These are phyloP conservation scores for Aphis craccivora DNA, from an alignment of 1,140 invertebrate species.

Conservation along the genomic window DNA sequence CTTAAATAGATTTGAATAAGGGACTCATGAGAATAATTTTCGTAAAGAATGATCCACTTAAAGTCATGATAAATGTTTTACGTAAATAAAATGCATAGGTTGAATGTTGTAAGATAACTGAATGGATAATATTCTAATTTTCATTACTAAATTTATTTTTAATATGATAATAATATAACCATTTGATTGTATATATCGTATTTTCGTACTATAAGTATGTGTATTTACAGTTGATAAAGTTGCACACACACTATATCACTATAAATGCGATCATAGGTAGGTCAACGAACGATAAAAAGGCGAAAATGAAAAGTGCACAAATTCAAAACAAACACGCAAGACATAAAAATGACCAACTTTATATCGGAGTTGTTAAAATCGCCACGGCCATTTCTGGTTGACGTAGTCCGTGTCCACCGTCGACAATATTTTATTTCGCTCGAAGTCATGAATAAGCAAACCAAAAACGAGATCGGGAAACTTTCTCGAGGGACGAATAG, in stretches of 20 bases:
- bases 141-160: not conserved
- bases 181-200: not conserved
- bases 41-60: not conserved
- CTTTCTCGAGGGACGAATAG: constrained; percentile 36
- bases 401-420: not conserved
- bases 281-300: constrained; percentile 24
- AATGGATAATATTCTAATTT: not conserved
- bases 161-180: not conserved
- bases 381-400: not conserved
- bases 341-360: constrained; percentile 16
- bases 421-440: constrained; percentile 23
- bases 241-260: not conserved
- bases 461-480: constrained; percentile 21
- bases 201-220: not conserved
- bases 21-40: not conserved
- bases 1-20: not conserved
- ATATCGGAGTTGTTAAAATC: constrained; percentile 25
- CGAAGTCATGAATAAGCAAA: constrained; percentile 41
- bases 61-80: not conserved
- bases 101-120: not conserved
- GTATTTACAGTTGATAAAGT: not conserved
- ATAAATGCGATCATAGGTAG: not conserved
- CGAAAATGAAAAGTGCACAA: not conserved
- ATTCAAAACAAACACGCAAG: constrained; percentile 13
- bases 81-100: not conserved